Conservation (phyloP, 2,113 vertebrate genomes). For the Cephalopterus ornatus region DNA sequence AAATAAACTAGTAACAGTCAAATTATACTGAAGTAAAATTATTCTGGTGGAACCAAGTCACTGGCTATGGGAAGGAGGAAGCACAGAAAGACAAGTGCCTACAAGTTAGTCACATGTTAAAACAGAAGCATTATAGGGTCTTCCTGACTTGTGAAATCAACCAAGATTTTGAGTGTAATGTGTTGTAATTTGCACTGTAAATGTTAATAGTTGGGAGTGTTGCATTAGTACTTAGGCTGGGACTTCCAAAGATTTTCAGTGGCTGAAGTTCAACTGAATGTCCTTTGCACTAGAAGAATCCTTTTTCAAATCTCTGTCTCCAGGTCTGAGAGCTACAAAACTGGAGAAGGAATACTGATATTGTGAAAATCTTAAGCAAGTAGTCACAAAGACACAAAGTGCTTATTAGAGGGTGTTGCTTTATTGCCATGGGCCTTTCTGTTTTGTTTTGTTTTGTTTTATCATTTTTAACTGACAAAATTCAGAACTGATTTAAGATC, state of each 20-base stretch:
- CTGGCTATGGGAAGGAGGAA: not conserved
- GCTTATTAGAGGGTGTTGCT: not conserved
- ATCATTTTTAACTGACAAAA: not conserved
- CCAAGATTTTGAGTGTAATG: not conserved
- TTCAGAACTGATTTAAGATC: not conserved
- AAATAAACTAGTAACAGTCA: not conserved
- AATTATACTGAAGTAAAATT: not conserved
- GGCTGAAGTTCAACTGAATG: not conserved
- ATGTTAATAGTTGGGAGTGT: not conserved
- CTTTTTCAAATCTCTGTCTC: not conserved
- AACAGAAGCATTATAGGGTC: not conserved
- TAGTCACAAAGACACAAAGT: not conserved
- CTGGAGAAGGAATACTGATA: not conserved
- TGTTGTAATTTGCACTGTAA: not conserved
- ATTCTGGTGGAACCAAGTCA: not conserved
- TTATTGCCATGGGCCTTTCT: not conserved
- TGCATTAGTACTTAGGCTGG: not conserved
- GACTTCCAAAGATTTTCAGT: not conserved
- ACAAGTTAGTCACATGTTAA: not conserved
- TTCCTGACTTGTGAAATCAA: not conserved
- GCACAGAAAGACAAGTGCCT: not conserved
- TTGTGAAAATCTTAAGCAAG: not conserved
- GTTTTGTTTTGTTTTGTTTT: not conserved
- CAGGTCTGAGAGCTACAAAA: not conserved
- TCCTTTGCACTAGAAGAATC: not conserved